These are phyloP conservation scores for Neoascia interrupta DNA, from an alignment of 2,888 invertebrate species.

Conservation along the genomic window DNA sequence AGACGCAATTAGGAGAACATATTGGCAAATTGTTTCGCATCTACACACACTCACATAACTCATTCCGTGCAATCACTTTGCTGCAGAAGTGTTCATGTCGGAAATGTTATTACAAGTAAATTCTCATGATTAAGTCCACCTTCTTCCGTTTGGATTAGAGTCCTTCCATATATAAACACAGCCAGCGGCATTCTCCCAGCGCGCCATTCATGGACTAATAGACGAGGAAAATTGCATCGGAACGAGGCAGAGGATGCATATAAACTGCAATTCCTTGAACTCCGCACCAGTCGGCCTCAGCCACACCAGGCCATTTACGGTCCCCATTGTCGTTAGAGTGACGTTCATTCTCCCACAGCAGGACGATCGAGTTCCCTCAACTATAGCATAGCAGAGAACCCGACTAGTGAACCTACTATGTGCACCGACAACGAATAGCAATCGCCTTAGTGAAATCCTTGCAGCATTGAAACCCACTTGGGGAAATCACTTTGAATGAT, in stretches of 20 bases:
- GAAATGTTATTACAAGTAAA: constrained; percentile 69
- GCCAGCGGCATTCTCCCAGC: too few species aligned
- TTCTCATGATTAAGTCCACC: constrained; percentile 66
- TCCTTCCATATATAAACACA: too few species aligned
- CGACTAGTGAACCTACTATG: constrained; percentile 24
- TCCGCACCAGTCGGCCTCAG: background rate
- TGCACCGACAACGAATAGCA: constrained; percentile 48
- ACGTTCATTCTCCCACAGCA: constrained; percentile 25
- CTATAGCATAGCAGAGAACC: background rate
- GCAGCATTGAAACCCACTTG: constrained; percentile 60
- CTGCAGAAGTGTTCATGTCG: constrained; percentile 64
- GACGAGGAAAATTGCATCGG: constrained; percentile 60
- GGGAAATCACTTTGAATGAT: constrained; percentile 62
- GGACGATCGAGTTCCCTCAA: background rate
- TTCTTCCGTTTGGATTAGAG: constrained; percentile 20
- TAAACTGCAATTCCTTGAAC: background rate
- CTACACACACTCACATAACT: constrained; percentile 32
- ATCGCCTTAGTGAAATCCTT: constrained; percentile 62
- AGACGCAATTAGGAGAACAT: constrained; percentile 67
- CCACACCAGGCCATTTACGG: background rate
- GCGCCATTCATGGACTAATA: constrained; percentile 52
- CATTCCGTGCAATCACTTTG: constrained; percentile 64
- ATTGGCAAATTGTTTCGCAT: constrained; percentile 67
- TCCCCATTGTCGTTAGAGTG: constrained; percentile 21
- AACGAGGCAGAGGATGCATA: constrained; percentile 22